phyloP scores from a whole-genome alignment of 2,797 vertebrate species.

The Adrianichthys oophorus region DNA sequence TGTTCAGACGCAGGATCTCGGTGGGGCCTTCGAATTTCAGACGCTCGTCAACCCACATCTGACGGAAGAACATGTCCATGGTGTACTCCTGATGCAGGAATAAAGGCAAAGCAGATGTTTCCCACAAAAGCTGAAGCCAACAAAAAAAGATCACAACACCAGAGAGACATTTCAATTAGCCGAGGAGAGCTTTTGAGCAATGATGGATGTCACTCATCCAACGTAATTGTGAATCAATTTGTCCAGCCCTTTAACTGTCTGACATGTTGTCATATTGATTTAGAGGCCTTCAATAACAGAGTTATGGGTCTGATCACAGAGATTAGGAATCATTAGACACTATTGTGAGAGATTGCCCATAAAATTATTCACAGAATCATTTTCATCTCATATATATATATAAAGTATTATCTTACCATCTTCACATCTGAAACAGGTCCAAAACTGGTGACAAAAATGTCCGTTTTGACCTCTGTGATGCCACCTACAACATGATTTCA shows the following conservation, averaged over 20 bases:
- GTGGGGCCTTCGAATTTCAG: constrained; percentile 78
- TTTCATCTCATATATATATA: constrained; percentile 34
- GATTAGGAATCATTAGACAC: constrained; percentile 73
- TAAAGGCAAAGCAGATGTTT: no score
- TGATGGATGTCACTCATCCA: constrained; percentile 68
- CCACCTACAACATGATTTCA: constrained; percentile 55
- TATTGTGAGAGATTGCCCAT: constrained; percentile 64
- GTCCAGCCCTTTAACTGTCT: constrained; percentile 55
- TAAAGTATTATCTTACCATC: constrained; percentile 70
- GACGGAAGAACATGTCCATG: constrained; percentile 85
- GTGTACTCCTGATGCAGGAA: constrained; percentile 66
- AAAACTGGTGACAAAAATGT: constrained; percentile 85
- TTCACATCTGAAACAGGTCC: constrained; percentile 83
- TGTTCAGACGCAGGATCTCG: constrained; percentile 82
- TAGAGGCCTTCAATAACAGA: constrained; percentile 66
- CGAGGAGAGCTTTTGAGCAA: constrained; percentile 37
- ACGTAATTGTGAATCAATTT: constrained; percentile 68
- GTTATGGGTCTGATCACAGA: constrained; percentile 69
- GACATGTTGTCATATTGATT: constrained; percentile 74
- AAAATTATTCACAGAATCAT: constrained; percentile 48
- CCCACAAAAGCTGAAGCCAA: not conserved
- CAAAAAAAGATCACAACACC: constrained; percentile 3
- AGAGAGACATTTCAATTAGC: constrained; percentile 32
- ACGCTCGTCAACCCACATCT: constrained; percentile 84
- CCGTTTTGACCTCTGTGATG: constrained; percentile 82